These are phyloP conservation scores for Patiria pectinifera DNA, from an alignment of 53 echinoderm and acorn worm genomes.

Conservation along the genomic window DNA sequence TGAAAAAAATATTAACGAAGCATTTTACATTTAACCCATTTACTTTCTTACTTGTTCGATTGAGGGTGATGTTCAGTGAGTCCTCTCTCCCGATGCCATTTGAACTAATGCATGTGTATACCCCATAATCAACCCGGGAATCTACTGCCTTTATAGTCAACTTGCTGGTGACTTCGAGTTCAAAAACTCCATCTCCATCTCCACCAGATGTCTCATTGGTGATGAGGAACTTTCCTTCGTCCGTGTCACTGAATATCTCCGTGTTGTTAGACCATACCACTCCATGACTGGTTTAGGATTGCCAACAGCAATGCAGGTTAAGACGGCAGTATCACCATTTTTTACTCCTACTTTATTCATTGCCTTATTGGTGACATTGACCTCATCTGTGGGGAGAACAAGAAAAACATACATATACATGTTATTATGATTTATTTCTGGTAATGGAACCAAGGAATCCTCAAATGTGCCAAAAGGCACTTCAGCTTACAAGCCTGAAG, in stretches of 20 bases:
- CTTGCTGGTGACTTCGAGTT: background rate
- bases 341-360: background rate
- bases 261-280: slow-evolving; percentile 52
- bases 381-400: background rate
- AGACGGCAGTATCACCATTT: background rate
- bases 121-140: background rate
- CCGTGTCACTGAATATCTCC: background rate
- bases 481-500: background rate
- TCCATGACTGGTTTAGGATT: slow-evolving; percentile 54
- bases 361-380: background rate
- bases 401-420: background rate
- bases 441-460: too few species aligned
- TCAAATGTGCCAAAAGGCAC: too few species aligned
- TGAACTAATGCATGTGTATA: too few species aligned
- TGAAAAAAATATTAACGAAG: too few species aligned
- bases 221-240: background rate
- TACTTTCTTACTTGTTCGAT: background rate
- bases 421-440: too few species aligned
- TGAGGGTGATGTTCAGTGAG: background rate
- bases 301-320: slow-evolving; percentile 47
- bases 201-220: background rate
- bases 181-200: background rate
- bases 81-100: too few species aligned
- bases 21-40: too few species aligned
- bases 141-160: background rate